Evolutionary conservation across 2,888 invertebrate species (phyloP).

Genomic region (Therioaphis trifolii): DNA sequence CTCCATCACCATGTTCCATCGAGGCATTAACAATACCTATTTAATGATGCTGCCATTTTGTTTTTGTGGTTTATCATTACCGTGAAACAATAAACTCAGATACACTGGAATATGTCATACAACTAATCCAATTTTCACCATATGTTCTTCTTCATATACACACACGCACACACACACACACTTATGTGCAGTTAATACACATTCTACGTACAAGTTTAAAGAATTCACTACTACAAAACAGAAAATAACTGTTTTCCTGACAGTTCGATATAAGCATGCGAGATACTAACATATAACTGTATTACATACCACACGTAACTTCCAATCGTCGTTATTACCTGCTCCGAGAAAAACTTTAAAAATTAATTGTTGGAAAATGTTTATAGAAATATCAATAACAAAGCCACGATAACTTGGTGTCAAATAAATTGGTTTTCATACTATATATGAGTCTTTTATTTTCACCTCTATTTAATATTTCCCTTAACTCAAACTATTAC

Average conservation of each 20-base stretch:
- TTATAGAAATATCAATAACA: background rate
- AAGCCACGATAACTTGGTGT: no score
- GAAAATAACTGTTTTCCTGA: background rate
- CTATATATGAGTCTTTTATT: background rate
- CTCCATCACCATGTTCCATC: background rate
- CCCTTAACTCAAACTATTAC: background rate
- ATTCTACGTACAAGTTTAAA: no score
- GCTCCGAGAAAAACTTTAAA: background rate
- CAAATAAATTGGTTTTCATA: background rate
- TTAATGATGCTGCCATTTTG: constrained; percentile 40
- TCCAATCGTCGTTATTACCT: background rate
- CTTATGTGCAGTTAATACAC: background rate
- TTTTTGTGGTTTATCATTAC: constrained; percentile 27
- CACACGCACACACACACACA: background rate
- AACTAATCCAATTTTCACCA: constrained; percentile 41
- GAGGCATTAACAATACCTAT: constrained; percentile 16
- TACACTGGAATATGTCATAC: constrained; percentile 37
- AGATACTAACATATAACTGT: background rate
- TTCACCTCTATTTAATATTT: background rate
- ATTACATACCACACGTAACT: background rate
- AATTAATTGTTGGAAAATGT: background rate
- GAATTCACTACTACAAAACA: background rate
- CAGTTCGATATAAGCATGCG: background rate
- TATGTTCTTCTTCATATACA: background rate
- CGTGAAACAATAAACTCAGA: constrained; percentile 30